Percentiles rank a stretch among this genome's conserved stretches.
phyloP scores from a whole-genome alignment of 92 coral and sea anemone species.

The Heteractis magnifica region DNA sequence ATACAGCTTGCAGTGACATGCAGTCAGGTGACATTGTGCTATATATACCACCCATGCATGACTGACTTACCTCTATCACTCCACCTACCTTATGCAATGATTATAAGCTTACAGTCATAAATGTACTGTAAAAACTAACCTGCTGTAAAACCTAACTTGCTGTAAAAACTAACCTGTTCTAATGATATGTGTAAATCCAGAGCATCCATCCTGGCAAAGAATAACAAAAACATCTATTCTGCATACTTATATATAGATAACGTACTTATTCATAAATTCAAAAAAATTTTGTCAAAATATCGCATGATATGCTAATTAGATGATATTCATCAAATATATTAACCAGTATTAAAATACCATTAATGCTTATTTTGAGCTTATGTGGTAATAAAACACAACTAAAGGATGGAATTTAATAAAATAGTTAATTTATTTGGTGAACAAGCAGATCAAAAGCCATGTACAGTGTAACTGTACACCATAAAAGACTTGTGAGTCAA shows the following conservation, averaged over 20 bases:
- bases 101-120: background rate
- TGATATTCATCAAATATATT: background rate
- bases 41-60: too few relatives aligned
- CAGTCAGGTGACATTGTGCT: too few relatives aligned
- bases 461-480: background rate
- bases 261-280: background rate
- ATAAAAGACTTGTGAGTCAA: background rate
- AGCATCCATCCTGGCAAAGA: slow-evolving; percentile 21
- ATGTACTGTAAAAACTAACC: too few relatives aligned
- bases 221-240: background rate
- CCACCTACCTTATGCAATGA: too few relatives aligned
- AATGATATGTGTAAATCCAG: slow-evolving; percentile 55
- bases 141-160: background rate
- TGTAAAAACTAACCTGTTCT: slow-evolving; percentile 37
- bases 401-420: too few relatives aligned
- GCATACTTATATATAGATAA: too few relatives aligned
- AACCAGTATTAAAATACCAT: background rate
- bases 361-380: background rate
- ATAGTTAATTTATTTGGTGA: too few relatives aligned
- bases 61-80: too few relatives aligned
- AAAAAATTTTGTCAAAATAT: too few relatives aligned
- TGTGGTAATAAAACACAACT: background rate
- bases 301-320: background rate
- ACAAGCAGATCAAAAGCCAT: background rate
- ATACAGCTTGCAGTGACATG: background rate